These are phyloP conservation scores for Poliocrania exsul DNA, from an alignment of 2,797 vertebrate species.

Conservation along the genomic window DNA sequence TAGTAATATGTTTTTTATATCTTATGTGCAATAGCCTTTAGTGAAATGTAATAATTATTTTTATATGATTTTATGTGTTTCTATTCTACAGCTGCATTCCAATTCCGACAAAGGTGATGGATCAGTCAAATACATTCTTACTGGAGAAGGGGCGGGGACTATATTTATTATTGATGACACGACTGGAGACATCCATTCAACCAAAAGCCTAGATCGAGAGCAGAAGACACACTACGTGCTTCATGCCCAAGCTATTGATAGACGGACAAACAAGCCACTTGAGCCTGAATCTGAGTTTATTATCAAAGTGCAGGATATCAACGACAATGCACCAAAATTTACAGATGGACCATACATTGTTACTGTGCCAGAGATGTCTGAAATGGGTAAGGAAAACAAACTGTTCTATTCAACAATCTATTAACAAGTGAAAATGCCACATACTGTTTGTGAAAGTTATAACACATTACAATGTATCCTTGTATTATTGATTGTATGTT, in stretches of 20 bases:
- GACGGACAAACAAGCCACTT: slow-evolving; percentile 92
- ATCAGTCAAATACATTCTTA: slow-evolving; percentile 96
- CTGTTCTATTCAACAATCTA: not conserved
- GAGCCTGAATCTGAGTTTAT: slow-evolving; percentile 98
- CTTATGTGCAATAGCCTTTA: not conserved
- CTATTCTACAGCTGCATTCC: slow-evolving; percentile 90
- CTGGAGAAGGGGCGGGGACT: slow-evolving; percentile 94
- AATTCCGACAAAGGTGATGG: slow-evolving; percentile 99
- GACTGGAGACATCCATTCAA: slow-evolving; percentile 96
- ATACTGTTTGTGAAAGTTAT: not conserved
- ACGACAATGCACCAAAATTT: slow-evolving; percentile 98
- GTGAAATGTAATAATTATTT: not conserved
- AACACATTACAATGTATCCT: not conserved
- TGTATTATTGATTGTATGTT: not conserved
- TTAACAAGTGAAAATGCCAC: not conserved
- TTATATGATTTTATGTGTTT: not conserved
- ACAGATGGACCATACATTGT: slow-evolving; percentile 94
- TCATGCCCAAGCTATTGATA: slow-evolving; percentile 94
- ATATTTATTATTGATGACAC: slow-evolving; percentile 98
- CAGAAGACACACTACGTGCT: slow-evolving; percentile 96
- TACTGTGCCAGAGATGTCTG: slow-evolving; percentile 96
- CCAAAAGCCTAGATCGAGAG: slow-evolving; percentile 95
- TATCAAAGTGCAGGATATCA: slow-evolving; percentile 99
- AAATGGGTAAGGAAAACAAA: slow-evolving; percentile 88
- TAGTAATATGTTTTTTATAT: not conserved